Base-by-base conservation (phyloP, 2,113 vertebrate species). In the Sinocyclocheilus anshuiensis region DNA sequence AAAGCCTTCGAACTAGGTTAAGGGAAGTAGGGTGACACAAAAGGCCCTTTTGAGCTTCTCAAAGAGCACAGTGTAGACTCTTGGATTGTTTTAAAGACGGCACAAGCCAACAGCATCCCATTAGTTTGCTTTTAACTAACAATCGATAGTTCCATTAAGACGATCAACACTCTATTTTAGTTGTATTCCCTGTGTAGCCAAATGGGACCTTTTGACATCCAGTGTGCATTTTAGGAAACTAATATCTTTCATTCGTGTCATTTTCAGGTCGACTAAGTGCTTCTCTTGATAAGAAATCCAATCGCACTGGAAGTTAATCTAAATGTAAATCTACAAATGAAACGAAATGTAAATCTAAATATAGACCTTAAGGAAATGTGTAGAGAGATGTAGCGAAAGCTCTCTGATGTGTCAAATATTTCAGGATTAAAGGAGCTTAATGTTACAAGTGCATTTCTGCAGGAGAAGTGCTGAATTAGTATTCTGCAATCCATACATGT, bases 1-100 rank as follows among this genome's bases (percentile, higher is more conserved):
- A 90, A 91, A 92, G 88, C 84, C 81, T 89, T 55, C 90, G 88
- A 92, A 90, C 63, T 75, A 90, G 89, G 91, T 90, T 81, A 91
- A 90, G 89, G 88, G 90, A 91, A 90, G 78, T 79, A 79, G 81
- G 82, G 75, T 92, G 89, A 90, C 91, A 95, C 93, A 93, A 93
- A 92, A 88, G 90, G 90, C 91, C 92, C 92, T 90, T 94, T 93
- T 92, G 88, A 93, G 89, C 87, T 85, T 83, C 88, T 93, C 92
- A 94, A 92, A 93, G 91, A 92, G 89, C 88, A 89, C 92, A 91
- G 89, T 94, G 93, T 94, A 91, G 87, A 89, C 82, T 85, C 90
- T 93, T 87, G 88, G 89, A 89, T 87, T 87, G 86, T 53, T 84
- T 91, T 93, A 88, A 92, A 92, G 90, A 91, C 87, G 86, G 83